These are phyloP conservation scores for Manacus vitellinus DNA, from an alignment of 2,113 vertebrate genomes.

Conservation along the genomic window DNA sequence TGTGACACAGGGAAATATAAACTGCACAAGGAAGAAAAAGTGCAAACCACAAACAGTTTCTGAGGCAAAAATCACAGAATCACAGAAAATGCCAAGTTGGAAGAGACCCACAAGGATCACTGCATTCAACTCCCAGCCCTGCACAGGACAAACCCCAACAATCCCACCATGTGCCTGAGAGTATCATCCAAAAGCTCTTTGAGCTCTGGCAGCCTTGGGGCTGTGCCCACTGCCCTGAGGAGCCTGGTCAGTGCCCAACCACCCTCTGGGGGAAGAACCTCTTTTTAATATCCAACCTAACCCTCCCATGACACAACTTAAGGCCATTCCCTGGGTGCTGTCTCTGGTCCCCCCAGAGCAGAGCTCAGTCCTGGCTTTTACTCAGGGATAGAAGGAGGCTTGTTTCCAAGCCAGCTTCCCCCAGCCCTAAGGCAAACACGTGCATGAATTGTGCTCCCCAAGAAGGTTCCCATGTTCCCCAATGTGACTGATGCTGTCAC, in stretches of 20 bases:
- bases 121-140: background rate
- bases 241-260: background rate
- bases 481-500: background rate
- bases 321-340: background rate
- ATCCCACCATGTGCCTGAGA: background rate
- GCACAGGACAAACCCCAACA: background rate
- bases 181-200: background rate
- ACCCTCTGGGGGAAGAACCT: background rate
- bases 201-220: background rate
- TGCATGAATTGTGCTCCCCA: accelerated
- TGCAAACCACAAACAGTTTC: background rate
- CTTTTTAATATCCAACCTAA: background rate
- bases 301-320: background rate
- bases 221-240: background rate
- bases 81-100: background rate
- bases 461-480: background rate
- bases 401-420: background rate
- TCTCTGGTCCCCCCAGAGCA: background rate
- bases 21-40: background rate
- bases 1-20: background rate
- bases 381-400: background rate
- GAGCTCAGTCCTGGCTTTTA: background rate
- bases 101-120: background rate
- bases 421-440: background rate
- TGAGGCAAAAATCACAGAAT: background rate